phyloP scores from a whole-genome alignment of 1,140 invertebrate genomes.

The Nautilus pompilius region DNA sequence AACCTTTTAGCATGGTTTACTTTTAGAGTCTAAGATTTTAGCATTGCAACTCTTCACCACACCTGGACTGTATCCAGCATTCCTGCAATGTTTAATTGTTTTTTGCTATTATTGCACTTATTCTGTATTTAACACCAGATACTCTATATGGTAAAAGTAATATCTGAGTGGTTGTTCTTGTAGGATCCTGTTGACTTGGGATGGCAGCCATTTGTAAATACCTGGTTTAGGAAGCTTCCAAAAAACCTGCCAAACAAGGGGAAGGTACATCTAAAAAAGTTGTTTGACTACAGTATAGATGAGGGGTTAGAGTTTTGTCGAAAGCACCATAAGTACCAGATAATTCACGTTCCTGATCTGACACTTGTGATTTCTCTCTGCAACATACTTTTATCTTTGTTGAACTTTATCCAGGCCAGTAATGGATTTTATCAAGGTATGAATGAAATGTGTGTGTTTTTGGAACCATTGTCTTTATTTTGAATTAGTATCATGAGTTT shows the following conservation, averaged over 20 bases:
- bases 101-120: too few species aligned
- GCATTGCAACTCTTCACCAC: too few species aligned
- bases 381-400: slow-evolving; percentile 46
- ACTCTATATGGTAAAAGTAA: too few species aligned
- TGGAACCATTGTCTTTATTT: neutral
- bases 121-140: too few species aligned
- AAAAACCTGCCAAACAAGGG: slow-evolving; percentile 48
- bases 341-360: slow-evolving; percentile 38
- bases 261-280: slow-evolving; percentile 57
- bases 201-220: slow-evolving; percentile 53
- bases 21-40: too few species aligned
- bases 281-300: slow-evolving; percentile 67
- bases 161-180: too few species aligned
- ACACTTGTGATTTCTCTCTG: slow-evolving; percentile 44
- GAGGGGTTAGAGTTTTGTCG: slow-evolving; percentile 59
- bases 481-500: neutral
- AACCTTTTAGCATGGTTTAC: too few species aligned
- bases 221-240: slow-evolving; percentile 49
- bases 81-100: too few species aligned
- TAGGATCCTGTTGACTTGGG: slow-evolving; percentile 53
- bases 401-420: slow-evolving; percentile 45
- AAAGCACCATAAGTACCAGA: slow-evolving; percentile 32
- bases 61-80: too few species aligned
- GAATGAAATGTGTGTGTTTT: neutral
- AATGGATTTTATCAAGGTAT: slow-evolving; percentile 49